A percentile compares a stretch with the other conserved stretches of the same genome.
phyloP scores from a whole-genome alignment of 2,797 vertebrate genomes.

The Schizopygopsis pylzovi region DNA sequence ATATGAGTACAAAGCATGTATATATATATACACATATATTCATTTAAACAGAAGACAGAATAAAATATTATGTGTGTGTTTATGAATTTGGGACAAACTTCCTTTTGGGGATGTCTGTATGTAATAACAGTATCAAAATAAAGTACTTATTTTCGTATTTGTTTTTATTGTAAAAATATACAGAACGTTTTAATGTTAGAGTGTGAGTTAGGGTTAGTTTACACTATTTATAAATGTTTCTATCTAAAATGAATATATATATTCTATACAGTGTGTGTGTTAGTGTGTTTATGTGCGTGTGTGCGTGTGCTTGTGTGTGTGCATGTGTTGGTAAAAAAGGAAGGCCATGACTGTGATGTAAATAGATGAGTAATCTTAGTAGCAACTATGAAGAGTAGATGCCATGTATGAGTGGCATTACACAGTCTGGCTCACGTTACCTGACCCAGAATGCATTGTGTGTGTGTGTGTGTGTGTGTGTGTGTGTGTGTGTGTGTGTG shows the following conservation, averaged over 20 bases:
- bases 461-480: slow-evolving; percentile 13
- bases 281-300: background rate
- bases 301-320: background rate
- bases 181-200: background rate
- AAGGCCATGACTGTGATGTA: slow-evolving; percentile 49
- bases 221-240: background rate
- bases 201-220: background rate
- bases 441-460: slow-evolving; percentile 42
- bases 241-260: background rate
- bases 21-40: background rate
- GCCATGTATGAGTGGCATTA: slow-evolving; percentile 29
- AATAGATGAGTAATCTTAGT: slow-evolving; percentile 51
- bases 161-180: background rate
- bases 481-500: background rate
- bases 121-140: background rate
- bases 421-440: slow-evolving; percentile 9
- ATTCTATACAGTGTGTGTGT: background rate
- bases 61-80: background rate
- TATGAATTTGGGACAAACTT: background rate
- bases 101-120: background rate
- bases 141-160: background rate
- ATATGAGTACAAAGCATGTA: background rate
- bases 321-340: background rate
- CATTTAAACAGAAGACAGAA: background rate
- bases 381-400: slow-evolving; percentile 28